A percentile compares a stretch with the other conserved stretches of the same genome.
phyloP scores from a whole-genome alignment of 2,797 vertebrate genomes.

The Mormyrus hasselquistii region DNA sequence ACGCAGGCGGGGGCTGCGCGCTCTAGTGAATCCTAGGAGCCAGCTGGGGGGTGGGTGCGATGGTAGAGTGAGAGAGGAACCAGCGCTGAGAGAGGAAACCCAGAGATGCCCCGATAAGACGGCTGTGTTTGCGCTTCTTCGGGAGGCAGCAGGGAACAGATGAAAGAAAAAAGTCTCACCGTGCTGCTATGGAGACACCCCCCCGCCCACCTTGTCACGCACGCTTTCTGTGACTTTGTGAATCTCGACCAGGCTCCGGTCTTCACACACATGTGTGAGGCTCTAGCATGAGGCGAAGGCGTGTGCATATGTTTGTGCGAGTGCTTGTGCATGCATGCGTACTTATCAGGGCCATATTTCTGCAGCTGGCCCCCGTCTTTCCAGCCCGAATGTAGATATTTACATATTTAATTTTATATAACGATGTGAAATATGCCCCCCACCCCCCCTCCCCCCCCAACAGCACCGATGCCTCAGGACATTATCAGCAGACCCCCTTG shows the following conservation, averaged over 20 bases:
- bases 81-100: neutral
- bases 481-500: neutral
- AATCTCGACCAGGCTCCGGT: neutral
- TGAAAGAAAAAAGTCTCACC: neutral
- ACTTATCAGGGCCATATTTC: neutral
- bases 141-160: neutral
- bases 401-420: neutral
- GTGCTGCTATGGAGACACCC: neutral
- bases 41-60: neutral
- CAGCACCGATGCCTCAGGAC: neutral
- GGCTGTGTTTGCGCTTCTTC: neutral
- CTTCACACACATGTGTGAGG: neutral
- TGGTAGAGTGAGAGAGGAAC: neutral
- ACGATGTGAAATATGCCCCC: neutral
- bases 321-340: neutral
- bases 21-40: neutral
- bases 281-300: neutral
- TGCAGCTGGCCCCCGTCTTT: neutral
- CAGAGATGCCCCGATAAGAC: conserved; percentile 12
- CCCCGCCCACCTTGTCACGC: neutral
- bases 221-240: neutral
- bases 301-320: neutral
- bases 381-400: neutral
- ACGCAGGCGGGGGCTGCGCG: neutral
- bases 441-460: neutral